These are phyloP conservation scores for Sminthurinus signatus DNA, from an alignment of 1,140 invertebrate species.

Conservation along the genomic window DNA sequence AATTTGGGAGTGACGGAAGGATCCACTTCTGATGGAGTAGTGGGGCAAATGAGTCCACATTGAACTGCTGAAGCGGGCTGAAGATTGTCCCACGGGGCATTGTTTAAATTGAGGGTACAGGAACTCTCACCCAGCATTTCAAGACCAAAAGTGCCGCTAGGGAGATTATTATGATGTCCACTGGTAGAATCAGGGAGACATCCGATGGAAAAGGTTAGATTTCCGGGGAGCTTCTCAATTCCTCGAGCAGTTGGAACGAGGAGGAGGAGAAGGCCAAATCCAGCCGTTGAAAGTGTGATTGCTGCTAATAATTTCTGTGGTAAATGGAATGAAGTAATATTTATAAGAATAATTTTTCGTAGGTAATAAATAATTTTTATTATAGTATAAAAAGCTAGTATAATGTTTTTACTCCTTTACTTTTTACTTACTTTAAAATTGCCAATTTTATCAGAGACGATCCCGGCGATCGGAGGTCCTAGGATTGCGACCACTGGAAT, in stretches of 20 bases:
- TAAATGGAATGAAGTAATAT: conserved; percentile 12
- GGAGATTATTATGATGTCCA: too few species aligned
- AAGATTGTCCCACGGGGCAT: conserved; percentile 1
- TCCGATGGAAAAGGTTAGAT: conserved; percentile 53
- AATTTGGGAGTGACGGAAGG: not conserved
- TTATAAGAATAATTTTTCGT: not conserved
- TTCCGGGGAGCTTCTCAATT: conserved; percentile 56
- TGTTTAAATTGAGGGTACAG: conserved; percentile 5
- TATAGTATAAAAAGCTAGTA: too few species aligned
- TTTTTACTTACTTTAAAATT: conserved; percentile 62
- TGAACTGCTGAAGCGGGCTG: conserved; percentile 6
- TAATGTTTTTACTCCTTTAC: too few species aligned
- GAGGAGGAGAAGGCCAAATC: conserved; percentile 59
- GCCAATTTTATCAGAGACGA: conserved; percentile 69
- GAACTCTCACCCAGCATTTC: conserved; percentile 9
- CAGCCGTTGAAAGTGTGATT: conserved; percentile 60
- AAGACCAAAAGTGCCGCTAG: conserved; percentile 1
- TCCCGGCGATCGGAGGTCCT: conserved; percentile 68
- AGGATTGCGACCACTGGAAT: conserved; percentile 69
- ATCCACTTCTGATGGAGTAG: not conserved
- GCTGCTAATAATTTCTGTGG: conserved; percentile 59
- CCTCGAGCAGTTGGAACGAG: conserved; percentile 64
- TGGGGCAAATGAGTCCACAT: conserved; percentile 15
- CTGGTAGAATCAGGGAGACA: conserved; percentile 46
- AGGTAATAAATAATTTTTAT: too few species aligned